phyloP scores from a whole-genome alignment of 2,113 vertebrate genomes.

The Paraplagusia blochii region DNA sequence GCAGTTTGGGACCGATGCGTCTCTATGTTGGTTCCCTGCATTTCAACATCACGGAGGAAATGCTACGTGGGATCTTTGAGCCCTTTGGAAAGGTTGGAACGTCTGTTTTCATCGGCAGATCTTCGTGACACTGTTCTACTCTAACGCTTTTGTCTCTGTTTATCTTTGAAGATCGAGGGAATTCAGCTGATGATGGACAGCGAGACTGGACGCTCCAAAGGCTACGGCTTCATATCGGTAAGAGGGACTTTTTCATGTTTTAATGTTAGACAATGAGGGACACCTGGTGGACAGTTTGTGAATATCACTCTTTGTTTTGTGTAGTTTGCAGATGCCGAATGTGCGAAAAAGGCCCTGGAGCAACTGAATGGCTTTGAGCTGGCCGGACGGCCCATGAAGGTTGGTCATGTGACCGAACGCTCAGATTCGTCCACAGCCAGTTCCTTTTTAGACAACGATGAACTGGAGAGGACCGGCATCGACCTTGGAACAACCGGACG shows the following conservation, averaged over 20 bases:
- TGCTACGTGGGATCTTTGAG: slow-evolving; percentile 98
- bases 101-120: neutral
- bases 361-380: slow-evolving; percentile 97
- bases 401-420: slow-evolving; percentile 95
- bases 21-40: slow-evolving; percentile 96
- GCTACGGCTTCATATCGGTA: slow-evolving; percentile 99
- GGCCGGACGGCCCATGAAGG: slow-evolving; percentile 97
- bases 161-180: slow-evolving; percentile 86
- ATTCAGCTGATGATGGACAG: slow-evolving; percentile 99
- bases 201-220: slow-evolving; percentile 96
- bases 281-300: neutral
- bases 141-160: neutral
- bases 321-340: slow-evolving; percentile 97
- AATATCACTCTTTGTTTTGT: neutral
- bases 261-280: neutral
- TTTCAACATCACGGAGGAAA: slow-evolving; percentile 99
- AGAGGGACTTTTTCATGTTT: slow-evolving; percentile 16
- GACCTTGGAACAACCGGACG: slow-evolving; percentile 97
- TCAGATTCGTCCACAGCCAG: slow-evolving; percentile 95
- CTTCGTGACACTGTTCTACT: neutral
- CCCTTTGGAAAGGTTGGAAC: slow-evolving; percentile 89
- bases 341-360: slow-evolving; percentile 98
- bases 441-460: slow-evolving; percentile 96
- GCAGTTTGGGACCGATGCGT: slow-evolving; percentile 95
- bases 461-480: slow-evolving; percentile 96